Conservation (phyloP, 2,888 invertebrate species). For the Tetragnatha montana region DNA sequence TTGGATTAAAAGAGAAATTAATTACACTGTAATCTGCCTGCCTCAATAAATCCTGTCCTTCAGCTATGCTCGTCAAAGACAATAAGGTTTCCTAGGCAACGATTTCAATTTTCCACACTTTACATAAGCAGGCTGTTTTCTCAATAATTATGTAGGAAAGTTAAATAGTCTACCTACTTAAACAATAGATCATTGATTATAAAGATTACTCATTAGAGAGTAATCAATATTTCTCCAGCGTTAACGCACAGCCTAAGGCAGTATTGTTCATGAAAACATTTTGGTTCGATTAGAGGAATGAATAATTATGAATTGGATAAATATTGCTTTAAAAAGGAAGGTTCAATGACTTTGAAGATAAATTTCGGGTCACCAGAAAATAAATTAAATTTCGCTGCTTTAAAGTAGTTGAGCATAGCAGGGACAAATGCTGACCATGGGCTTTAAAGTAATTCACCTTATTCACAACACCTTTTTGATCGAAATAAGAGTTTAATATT, state of each 20-base stretch:
- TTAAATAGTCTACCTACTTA: background rate
- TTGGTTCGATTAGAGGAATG: background rate
- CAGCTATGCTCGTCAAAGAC: background rate
- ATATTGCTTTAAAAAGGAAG: no score
- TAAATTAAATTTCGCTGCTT: no score
- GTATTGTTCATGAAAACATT: background rate
- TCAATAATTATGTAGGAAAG: background rate
- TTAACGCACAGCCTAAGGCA: background rate
- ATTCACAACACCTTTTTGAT: no score
- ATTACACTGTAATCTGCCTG: background rate
- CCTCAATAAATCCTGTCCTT: background rate
- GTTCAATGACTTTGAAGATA: no score
- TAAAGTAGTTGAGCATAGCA: no score
- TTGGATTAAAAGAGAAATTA: background rate
- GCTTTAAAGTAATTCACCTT: no score
- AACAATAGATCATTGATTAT: conserved; percentile 1
- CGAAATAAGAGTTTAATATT: no score
- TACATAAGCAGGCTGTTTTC: background rate
- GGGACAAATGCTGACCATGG: no score
- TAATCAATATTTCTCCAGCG: background rate
- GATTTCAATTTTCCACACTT: background rate
- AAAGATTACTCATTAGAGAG: background rate
- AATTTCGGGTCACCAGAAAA: no score
- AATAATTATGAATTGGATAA: background rate
- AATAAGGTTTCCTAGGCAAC: background rate